Percentiles rank a stretch among this genome's conserved stretches.
These are phyloP conservation scores for Anoplophora glabripennis DNA, from an alignment of 1,140 invertebrate species.

Conservation along the genomic window DNA sequence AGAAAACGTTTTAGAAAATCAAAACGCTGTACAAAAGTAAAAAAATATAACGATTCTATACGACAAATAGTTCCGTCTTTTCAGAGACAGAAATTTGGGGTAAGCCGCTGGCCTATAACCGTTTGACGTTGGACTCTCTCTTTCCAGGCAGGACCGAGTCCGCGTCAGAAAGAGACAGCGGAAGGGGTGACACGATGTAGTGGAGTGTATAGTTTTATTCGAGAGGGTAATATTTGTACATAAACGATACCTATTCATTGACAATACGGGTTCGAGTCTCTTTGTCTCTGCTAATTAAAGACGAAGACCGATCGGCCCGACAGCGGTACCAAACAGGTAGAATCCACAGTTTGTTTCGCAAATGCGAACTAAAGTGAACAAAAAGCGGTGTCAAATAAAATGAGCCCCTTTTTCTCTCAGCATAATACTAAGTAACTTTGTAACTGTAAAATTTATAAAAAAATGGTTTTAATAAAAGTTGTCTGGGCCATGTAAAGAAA, in stretches of 20 bases:
- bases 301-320: constrained; percentile 26
- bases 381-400: neutral
- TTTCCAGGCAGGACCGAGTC: neutral
- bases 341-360: neutral
- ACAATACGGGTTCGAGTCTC: constrained; percentile 37
- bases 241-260: constrained; percentile 41
- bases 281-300: constrained; percentile 42
- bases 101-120: too few relatives aligned
- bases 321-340: constrained; percentile 11
- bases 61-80: too few relatives aligned
- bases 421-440: too few relatives aligned
- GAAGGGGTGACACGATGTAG: neutral
- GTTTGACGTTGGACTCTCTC: neutral
- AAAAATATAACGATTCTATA: too few relatives aligned
- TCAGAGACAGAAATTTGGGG: too few relatives aligned
- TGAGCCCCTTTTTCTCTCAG: too few relatives aligned
- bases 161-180: neutral
- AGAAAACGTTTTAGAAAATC: too few relatives aligned
- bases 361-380: neutral
- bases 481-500: too few relatives aligned
- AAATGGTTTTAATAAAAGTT: too few relatives aligned
- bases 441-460: too few relatives aligned
- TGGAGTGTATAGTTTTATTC: neutral
- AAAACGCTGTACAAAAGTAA: too few relatives aligned
- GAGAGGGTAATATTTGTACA: constrained; percentile 28